Conservation (phyloP, 1,140 invertebrate genomes). For the Drosophila oshimai region DNA sequence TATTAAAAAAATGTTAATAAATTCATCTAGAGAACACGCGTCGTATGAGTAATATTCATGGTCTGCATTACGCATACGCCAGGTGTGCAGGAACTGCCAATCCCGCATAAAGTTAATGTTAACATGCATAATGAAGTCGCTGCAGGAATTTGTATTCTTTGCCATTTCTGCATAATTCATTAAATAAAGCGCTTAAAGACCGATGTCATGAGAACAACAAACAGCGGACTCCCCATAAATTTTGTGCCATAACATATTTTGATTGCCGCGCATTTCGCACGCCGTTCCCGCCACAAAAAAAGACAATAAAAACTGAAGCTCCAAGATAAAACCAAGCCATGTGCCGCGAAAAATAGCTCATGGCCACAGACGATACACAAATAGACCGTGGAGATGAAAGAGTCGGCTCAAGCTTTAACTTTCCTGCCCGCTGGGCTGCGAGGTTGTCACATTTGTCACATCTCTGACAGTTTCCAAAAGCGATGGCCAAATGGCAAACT, state of each 20-base stretch:
- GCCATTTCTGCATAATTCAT: conserved; percentile 25
- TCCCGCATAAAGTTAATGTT: not conserved
- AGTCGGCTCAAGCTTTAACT: not conserved
- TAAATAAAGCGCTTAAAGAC: conserved; percentile 27
- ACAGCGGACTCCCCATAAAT: conserved; percentile 55
- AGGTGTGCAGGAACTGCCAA: conserved; percentile 34
- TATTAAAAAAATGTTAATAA: no score
- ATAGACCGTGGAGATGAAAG: conserved; percentile 23
- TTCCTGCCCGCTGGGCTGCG: conserved; percentile 35
- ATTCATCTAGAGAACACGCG: not conserved
- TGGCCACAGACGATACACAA: conserved; percentile 32
- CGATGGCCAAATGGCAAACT: conserved; percentile 54
- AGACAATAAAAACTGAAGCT: conserved; percentile 44
- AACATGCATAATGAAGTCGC: conserved; percentile 23
- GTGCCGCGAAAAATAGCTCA: conserved; percentile 32
- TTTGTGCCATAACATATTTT: conserved; percentile 37
- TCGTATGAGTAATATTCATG: conserved; percentile 56
- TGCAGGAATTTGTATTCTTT: conserved; percentile 8
- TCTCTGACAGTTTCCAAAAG: conserved; percentile 46
- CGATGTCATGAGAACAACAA: not conserved
- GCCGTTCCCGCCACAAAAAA: conserved; percentile 20
- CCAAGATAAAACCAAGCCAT: conserved; percentile 31
- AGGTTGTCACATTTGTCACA: conserved; percentile 60
- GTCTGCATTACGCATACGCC: conserved; percentile 55
- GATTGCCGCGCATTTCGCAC: conserved; percentile 57